Evolutionary conservation across 2,113 vertebrate genomes (phyloP), one percentile per base, ranked within the genome.

Genomic region (Peromyscus californicus): DNA sequence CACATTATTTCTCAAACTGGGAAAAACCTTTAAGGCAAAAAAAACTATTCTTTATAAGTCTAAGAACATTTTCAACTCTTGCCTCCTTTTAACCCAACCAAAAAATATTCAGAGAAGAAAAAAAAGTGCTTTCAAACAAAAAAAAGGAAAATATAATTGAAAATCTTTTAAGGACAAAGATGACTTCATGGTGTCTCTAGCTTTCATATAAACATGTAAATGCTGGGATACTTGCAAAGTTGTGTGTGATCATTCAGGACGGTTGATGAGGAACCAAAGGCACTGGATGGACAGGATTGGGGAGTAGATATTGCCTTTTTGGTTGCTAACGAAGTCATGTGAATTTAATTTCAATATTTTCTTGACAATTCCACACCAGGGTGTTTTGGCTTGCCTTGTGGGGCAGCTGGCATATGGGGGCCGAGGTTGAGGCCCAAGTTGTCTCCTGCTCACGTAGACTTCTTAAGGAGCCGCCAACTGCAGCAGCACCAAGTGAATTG

Each of bases 1-100:
- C 90, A 75, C 91, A 76, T 97, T 97, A 96, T 97, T 98, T 97
- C 92, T 96, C 95, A 96, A 94, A 94, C 90, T 87, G 76, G 95
- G 54, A 96, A 96, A 97, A 97, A 92, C 65, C 89, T 90, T 94
- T 21, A 67, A 0, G n/a, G 90, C 80, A 96, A 95, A 88, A 88
- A n/a, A n/a, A 95, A 74, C 90, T 78, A 69, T 94, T 94, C 97
- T 95, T 98, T 94, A 9, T 63, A 97, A 70, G 92, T 86, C 88
- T 92, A 94, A 95, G 92, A 96, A 97, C 61, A 96, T 97, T 96
- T 95, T 96, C 79, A 95, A 78, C 45, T 72, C 85, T 51, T 75
- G 67, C 83, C 33, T 95, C 45, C 67, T 95, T 54, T 95, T 92
- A 93, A 90, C 70, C 54, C 72, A 96, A 29, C 3, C 7, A 48